A percentile compares a stretch with the other conserved stretches of the same genome.
These are phyloP conservation scores for Nemopilema nomurai DNA, from an alignment of 30 jellyfish, hydroid and myxozoan species.

Conservation along the genomic window DNA sequence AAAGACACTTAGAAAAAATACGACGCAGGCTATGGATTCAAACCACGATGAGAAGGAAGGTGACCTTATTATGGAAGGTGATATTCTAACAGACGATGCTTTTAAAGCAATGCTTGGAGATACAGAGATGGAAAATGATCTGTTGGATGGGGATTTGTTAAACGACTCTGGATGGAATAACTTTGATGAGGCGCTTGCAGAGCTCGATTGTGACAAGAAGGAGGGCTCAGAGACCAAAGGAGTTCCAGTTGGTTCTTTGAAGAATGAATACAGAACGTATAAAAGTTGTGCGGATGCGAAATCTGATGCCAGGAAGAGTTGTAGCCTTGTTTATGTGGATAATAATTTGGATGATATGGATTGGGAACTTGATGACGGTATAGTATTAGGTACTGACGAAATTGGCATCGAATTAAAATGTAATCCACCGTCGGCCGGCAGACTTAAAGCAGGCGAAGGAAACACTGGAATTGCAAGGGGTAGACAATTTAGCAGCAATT, in stretches of 20 bases:
- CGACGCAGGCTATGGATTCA: neutral
- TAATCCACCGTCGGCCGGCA: neutral
- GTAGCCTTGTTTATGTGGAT: neutral
- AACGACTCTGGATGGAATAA: neutral
- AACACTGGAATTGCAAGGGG: neutral
- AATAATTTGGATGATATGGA: conserved; percentile 33
- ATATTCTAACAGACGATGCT: neutral
- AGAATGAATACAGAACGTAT: neutral
- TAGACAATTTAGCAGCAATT: too few species aligned
- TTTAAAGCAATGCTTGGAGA: neutral
- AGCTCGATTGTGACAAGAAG: neutral
- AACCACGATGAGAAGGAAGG: neutral
- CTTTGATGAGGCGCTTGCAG: neutral
- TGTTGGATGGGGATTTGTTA: neutral
- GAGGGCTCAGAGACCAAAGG: neutral
- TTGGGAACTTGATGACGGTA: conserved; percentile 28
- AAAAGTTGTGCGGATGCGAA: neutral
- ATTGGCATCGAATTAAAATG: neutral
- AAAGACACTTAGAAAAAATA: neutral
- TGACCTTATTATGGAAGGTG: neutral
- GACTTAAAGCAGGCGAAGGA: neutral
- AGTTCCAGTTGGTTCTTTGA: neutral
- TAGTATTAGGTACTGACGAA: conserved; percentile 2
- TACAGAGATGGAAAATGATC: neutral
- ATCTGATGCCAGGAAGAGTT: neutral